A percentile compares a stretch with the other conserved stretches of the same genome.
phyloP scores from a whole-genome alignment of 2,888 invertebrate genomes.

The Drosophila rubida region DNA sequence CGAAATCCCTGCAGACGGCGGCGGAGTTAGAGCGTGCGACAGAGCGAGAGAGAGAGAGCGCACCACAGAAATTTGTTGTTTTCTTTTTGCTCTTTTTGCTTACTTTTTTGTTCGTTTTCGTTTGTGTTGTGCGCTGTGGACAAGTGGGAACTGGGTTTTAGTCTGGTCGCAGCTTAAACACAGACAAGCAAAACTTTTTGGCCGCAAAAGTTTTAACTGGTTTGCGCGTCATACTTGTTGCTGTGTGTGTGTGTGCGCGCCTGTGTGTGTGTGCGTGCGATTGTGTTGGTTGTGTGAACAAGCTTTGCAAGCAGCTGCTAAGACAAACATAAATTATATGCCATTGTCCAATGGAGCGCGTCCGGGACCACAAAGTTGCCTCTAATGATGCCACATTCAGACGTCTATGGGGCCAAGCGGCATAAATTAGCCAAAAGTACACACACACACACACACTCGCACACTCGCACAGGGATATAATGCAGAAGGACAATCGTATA shows the following conservation, averaged over 20 bases:
- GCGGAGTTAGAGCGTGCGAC: background rate
- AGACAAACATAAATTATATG: constrained; percentile 79
- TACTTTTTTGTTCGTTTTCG: background rate
- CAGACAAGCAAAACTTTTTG: constrained; percentile 76
- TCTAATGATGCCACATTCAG: constrained; percentile 79
- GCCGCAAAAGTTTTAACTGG: constrained; percentile 69
- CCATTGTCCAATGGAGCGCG: constrained; percentile 74
- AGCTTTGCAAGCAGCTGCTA: constrained; percentile 69
- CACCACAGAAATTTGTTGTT: constrained; percentile 47
- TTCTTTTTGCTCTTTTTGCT: constrained; percentile 45
- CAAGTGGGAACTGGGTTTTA: constrained; percentile 40
- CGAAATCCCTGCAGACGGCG: constrained; percentile 32
- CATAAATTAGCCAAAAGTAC: constrained; percentile 73
- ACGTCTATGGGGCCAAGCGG: constrained; percentile 52
- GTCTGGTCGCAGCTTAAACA: constrained; percentile 73
- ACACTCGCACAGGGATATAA: constrained; percentile 5
- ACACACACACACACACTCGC: constrained; percentile 25
- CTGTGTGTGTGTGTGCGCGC: constrained; percentile 9
- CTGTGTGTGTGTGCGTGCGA: constrained; percentile 7
- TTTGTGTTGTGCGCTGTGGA: constrained; percentile 11
- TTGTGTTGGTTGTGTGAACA: constrained; percentile 30
- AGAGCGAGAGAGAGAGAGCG: background rate
- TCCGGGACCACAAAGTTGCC: constrained; percentile 72
- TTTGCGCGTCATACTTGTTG: constrained; percentile 66
- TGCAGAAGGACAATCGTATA: constrained; percentile 17